Percentiles rank a stretch among this genome's conserved stretches.
These are phyloP conservation scores for Centruroides sculpturatus DNA, from an alignment of 1,140 invertebrate species.

Conservation along the genomic window DNA sequence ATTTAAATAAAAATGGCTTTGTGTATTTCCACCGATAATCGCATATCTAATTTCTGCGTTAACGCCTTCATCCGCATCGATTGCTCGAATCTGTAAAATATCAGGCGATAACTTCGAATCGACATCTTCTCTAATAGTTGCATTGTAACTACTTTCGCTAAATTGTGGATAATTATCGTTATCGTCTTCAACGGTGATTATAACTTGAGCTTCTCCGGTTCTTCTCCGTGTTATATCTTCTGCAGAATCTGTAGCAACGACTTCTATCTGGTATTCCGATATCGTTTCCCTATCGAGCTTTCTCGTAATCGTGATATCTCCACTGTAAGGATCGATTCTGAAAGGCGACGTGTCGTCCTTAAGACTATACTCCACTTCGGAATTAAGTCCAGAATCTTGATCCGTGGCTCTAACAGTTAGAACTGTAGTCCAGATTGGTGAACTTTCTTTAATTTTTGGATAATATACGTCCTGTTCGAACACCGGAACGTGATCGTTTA, in stretches of 20 bases:
- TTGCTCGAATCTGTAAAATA: conserved; percentile 69
- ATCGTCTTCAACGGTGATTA: conserved; percentile 71
- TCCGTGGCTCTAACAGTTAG: conserved; percentile 80
- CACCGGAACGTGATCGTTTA: conserved; percentile 79
- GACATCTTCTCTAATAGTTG: conserved; percentile 63
- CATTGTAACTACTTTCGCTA: conserved; percentile 68
- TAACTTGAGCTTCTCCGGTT: conserved; percentile 61
- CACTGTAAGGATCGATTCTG: conserved; percentile 68
- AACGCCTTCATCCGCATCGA: conserved; percentile 69
- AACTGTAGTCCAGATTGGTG: conserved; percentile 68
- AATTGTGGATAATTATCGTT: conserved; percentile 97
- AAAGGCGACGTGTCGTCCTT: conserved; percentile 62
- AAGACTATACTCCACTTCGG: conserved; percentile 45
- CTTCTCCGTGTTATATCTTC: conserved; percentile 49
- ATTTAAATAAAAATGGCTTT: conserved; percentile 86
- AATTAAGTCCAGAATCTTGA: conserved; percentile 74
- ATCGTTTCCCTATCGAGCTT: conserved; percentile 73
- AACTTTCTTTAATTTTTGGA: conserved; percentile 62
- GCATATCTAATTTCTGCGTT: conserved; percentile 82
- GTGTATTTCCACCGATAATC: conserved; percentile 87
- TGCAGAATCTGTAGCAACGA: conserved; percentile 64
- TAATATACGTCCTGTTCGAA: conserved; percentile 72
- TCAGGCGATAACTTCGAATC: conserved; percentile 63
- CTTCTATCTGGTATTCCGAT: conserved; percentile 67
- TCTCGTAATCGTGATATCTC: conserved; percentile 65